Conservation (phyloP, 2,113 vertebrate species). For the Hypanus sabinus region DNA sequence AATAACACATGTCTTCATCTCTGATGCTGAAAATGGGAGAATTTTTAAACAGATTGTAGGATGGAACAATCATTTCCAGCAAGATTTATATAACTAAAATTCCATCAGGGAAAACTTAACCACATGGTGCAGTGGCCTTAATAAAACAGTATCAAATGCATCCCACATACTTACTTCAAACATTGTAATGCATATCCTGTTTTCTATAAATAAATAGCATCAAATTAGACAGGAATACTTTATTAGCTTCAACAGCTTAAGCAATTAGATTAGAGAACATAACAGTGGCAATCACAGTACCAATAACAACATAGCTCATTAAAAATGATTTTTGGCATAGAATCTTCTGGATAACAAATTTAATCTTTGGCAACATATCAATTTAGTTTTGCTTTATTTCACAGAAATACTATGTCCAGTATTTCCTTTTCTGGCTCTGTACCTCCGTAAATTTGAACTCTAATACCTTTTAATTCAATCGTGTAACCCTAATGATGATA, state of each 20-base stretch:
- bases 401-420: background rate
- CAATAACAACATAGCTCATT: background rate
- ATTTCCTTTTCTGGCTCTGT: background rate
- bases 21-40: background rate
- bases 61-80: background rate
- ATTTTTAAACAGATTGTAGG: background rate
- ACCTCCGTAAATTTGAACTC: background rate
- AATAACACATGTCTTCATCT: background rate
- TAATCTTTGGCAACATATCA: background rate
- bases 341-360: background rate
- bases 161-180: background rate
- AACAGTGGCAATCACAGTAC: background rate
- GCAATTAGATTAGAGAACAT: slow-evolving; percentile 1
- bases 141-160: background rate
- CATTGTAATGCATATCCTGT: background rate
- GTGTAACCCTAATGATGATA: background rate
- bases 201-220: background rate
- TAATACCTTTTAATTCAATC: background rate
- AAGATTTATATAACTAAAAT: background rate
- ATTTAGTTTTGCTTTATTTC: background rate
- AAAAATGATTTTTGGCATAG: background rate
- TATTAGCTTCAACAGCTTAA: background rate
- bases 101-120: background rate
- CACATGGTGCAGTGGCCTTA: background rate
- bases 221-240: background rate